Evolutionary conservation across 2,797 vertebrate species (phyloP).

Genomic region (Mus spretus): DNA sequence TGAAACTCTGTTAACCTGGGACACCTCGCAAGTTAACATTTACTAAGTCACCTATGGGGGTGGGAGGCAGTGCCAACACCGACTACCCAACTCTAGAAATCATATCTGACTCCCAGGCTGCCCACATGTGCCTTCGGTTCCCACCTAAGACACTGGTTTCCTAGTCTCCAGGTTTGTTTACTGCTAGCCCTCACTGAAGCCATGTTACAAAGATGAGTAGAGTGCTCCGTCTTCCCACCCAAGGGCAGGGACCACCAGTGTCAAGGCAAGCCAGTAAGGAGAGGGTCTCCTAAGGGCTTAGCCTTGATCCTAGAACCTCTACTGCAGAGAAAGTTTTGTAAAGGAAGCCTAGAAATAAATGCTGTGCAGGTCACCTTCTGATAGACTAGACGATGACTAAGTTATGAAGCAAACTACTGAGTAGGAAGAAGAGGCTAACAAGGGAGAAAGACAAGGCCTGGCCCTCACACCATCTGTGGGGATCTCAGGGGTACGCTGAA

Average conservation of each 20-base stretch:
- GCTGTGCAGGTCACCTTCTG: fast-evolving
- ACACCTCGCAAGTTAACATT: too few relatives aligned
- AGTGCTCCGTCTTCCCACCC: not conserved
- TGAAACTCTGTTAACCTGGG: not conserved
- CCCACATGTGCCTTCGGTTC: too few relatives aligned
- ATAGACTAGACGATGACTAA: not conserved
- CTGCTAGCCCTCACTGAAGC: not conserved
- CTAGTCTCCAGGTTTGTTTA: too few relatives aligned
- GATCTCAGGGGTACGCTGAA: too few relatives aligned
- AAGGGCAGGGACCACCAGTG: not conserved
- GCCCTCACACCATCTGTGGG: not conserved
- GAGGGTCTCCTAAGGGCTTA: not conserved
- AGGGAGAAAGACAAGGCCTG: not conserved
- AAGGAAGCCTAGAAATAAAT: not conserved
- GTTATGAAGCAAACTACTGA: not conserved
- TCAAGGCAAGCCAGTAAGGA: not conserved
- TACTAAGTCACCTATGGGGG: not conserved
- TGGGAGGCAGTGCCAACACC: not conserved
- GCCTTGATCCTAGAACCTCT: not conserved
- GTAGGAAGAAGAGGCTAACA: not conserved
- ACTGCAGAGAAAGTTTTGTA: not conserved
- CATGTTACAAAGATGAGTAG: not conserved
- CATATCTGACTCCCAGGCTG: not conserved
- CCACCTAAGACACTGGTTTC: not conserved
- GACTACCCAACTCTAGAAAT: not conserved